Conservation (phyloP, 2,797 vertebrate species). For the Natrix natrix region DNA sequence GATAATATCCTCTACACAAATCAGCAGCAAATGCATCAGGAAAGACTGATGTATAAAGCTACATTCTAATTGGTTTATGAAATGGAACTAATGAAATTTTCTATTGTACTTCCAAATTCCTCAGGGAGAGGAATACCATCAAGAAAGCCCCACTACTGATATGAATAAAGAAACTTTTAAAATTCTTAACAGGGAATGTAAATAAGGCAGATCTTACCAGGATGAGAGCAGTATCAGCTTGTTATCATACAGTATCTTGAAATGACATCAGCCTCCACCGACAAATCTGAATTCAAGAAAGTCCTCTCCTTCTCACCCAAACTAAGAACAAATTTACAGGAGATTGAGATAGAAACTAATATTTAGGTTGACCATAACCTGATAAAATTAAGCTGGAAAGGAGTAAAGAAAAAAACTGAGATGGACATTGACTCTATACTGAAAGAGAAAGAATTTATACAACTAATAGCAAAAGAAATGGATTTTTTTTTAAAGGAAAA, state of each 20-base stretch:
- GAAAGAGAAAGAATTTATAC: too few relatives aligned
- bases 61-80: background rate
- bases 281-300: background rate
- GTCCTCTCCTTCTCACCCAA: background rate
- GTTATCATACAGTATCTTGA: background rate
- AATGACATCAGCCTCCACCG: background rate
- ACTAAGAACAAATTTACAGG: too few relatives aligned
- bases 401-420: too few relatives aligned
- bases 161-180: background rate
- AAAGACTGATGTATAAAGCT: background rate
- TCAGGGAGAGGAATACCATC: background rate
- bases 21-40: background rate
- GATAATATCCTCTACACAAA: background rate
- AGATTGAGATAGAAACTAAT: too few relatives aligned
- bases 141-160: background rate
- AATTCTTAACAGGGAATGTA: background rate
- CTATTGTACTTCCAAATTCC: background rate
- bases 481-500: too few relatives aligned
- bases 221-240: background rate
- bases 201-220: background rate
- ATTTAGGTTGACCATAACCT: too few relatives aligned
- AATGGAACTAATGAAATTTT: background rate
- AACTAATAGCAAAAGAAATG: too few relatives aligned
- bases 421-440: too few relatives aligned
- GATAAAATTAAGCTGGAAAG: too few relatives aligned